A percentile compares a stretch with the other conserved stretches of the same genome.
phyloP scores from a whole-genome alignment of 2,113 vertebrate species.

The Sterna hirundo region DNA sequence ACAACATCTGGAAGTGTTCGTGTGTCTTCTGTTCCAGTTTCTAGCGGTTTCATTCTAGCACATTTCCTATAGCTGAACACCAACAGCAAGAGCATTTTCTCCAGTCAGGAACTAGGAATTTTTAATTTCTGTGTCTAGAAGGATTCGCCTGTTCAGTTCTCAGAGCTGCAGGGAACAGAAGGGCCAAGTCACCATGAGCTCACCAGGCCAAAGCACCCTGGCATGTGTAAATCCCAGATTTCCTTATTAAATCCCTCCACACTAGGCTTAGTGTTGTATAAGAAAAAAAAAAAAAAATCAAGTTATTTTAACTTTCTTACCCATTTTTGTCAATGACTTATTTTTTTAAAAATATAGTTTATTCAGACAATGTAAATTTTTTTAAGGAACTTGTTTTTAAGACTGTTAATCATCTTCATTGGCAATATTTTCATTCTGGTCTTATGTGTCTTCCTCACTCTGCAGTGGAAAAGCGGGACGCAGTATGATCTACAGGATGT shows the following conservation, averaged over 20 bases:
- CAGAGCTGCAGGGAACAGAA: neutral
- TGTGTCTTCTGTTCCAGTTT: neutral
- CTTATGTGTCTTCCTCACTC: neutral
- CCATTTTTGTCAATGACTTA: neutral
- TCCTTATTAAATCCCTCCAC: neutral
- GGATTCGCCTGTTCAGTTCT: neutral
- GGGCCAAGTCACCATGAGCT: neutral
- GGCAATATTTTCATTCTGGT: neutral
- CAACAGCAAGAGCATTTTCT: neutral
- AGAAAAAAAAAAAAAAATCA: neutral
- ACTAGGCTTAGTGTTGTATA: neutral
- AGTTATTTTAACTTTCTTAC: neutral
- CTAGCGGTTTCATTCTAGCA: neutral
- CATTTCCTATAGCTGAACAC: neutral
- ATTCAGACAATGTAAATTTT: neutral
- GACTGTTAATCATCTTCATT: neutral
- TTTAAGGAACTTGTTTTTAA: neutral
- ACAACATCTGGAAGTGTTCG: neutral
- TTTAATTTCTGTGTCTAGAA: neutral
- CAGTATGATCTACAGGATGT: neutral
- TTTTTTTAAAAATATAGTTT: neutral
- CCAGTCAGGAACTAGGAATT: neutral
- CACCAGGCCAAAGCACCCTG: neutral
- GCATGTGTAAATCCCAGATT: neutral
- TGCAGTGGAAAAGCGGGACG: neutral